Conservation (phyloP, 2,113 vertebrate genomes). For the Mustela lutreola region DNA sequence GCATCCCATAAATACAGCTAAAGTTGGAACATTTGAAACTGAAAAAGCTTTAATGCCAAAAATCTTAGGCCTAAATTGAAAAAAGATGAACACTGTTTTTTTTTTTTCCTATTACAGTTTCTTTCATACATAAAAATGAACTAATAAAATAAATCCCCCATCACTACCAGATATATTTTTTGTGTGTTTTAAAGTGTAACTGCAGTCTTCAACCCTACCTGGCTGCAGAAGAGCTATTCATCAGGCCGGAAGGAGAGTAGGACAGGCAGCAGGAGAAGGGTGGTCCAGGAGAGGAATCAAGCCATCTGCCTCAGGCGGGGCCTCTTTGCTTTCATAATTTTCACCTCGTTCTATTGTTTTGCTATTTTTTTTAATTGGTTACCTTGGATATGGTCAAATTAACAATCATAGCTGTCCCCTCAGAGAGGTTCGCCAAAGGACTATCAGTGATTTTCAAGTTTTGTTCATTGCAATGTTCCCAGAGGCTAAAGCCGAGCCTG, state of each 20-base stretch:
- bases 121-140: constrained; percentile 79
- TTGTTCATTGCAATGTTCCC: background rate
- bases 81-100: constrained; percentile 83
- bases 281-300: background rate
- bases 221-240: constrained; percentile 34
- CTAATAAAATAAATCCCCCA: constrained; percentile 72
- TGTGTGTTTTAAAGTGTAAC: constrained; percentile 56
- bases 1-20: constrained; percentile 76
- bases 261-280: background rate
- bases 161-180: constrained; percentile 60
- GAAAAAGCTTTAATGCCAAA: constrained; percentile 78
- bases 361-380: background rate
- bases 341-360: background rate
- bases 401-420: background rate
- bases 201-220: constrained; percentile 51
- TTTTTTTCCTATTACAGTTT: constrained; percentile 68
- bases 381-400: constrained; percentile 18
- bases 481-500: background rate
- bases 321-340: background rate
- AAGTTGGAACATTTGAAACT: constrained; percentile 75
- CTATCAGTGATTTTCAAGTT: background rate
- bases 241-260: background rate
- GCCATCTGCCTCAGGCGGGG: background rate
- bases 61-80: constrained; percentile 85
- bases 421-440: background rate